A percentile compares a stretch with the other conserved stretches of the same genome.
Evolutionary conservation across 2,888 invertebrate species (phyloP).

Genomic region (Spilosoma lubricipeda): DNA sequence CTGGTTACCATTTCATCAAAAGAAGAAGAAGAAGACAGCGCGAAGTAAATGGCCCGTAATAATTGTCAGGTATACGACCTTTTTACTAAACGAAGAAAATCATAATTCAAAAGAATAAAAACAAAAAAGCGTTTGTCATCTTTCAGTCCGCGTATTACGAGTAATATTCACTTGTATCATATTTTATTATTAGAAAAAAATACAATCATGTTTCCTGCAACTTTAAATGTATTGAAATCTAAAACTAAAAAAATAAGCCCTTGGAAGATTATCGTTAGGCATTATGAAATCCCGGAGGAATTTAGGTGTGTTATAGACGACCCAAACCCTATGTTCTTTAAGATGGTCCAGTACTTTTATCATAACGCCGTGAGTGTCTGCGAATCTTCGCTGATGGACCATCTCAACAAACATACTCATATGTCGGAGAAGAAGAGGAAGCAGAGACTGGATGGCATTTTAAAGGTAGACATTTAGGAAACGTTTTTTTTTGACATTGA

Average conservation of each 20-base stretch:
- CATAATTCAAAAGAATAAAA: slow-evolving; percentile 14
- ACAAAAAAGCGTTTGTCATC: slow-evolving; percentile 9
- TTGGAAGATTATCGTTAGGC: slow-evolving; percentile 45
- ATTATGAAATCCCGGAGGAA: slow-evolving; percentile 75
- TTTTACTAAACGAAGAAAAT: neutral
- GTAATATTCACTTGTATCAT: slow-evolving; percentile 4
- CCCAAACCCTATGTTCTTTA: slow-evolving; percentile 84
- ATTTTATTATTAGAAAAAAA: slow-evolving; percentile 3
- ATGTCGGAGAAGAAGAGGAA: slow-evolving; percentile 86
- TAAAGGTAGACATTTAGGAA: slow-evolving; percentile 66
- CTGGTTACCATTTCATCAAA: too few species aligned
- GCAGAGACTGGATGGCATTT: slow-evolving; percentile 88
- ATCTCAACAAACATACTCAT: slow-evolving; percentile 78
- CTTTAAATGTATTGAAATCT: slow-evolving; percentile 22
- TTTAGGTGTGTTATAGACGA: slow-evolving; percentile 64
- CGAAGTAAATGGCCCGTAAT: neutral
- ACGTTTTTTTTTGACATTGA: neutral
- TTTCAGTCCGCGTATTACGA: neutral
- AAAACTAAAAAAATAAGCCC: slow-evolving; percentile 28
- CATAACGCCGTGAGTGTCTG: slow-evolving; percentile 86
- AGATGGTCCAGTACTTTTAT: slow-evolving; percentile 90
- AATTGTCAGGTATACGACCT: neutral
- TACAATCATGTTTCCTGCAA: slow-evolving; percentile 31
- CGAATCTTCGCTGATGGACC: slow-evolving; percentile 84
- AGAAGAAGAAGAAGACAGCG: too few species aligned